Base-by-base conservation (phyloP, 2,888 invertebrate genomes). In the Leistus spinibarbis region DNA sequence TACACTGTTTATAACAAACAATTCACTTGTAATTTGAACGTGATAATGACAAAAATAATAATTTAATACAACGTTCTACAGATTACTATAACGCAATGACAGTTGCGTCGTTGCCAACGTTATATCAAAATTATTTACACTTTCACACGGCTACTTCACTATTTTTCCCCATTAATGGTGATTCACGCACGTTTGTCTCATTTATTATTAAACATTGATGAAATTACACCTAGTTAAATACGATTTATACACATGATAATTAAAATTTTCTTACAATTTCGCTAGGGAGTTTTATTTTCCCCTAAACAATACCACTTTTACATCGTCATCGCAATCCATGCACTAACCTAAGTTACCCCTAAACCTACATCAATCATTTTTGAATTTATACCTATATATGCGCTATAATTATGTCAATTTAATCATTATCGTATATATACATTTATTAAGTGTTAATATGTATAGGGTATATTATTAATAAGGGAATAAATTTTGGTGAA, bases 61-160 rank as follows among this genome's bases (percentile, higher is more conserved):
- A 69, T 75, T 75, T 69, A 75, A 69, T 75, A 62, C 75, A 75
- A 75, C 75, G 75, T 75, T 75, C 75, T 75, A 75, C 56, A 63
- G 24, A 74, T 27, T 65, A 70, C 17, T 67, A 69, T 56, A 60
- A 70, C 66, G 73, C 76, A 73, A 75, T 75, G 75, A 75, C 75
- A 75, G 75, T 75, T 75, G 69, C 27, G 63, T 69, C 69, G 69
- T 24, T 75, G 23, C 75, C 75, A 75, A 75, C 75, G 60, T 40
- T 24, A 72, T 27, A 23, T 16, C 17, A 71, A 64, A 54, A 64
- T 53, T 56, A 56, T 66, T 65, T 56, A 24, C n/a, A 13, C 24
- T 60, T 62, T 62, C 22, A 16, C 17, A 5, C 40, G 13, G 40
- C 40, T 40, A 13, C 40, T 40, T 40, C 40, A 13, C 40, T 40